Percentiles rank a stretch among this genome's conserved stretches.
These are phyloP conservation scores for Telmatochromis sp. DNA, from an alignment of 2,113 vertebrate species.

Conservation along the genomic window DNA sequence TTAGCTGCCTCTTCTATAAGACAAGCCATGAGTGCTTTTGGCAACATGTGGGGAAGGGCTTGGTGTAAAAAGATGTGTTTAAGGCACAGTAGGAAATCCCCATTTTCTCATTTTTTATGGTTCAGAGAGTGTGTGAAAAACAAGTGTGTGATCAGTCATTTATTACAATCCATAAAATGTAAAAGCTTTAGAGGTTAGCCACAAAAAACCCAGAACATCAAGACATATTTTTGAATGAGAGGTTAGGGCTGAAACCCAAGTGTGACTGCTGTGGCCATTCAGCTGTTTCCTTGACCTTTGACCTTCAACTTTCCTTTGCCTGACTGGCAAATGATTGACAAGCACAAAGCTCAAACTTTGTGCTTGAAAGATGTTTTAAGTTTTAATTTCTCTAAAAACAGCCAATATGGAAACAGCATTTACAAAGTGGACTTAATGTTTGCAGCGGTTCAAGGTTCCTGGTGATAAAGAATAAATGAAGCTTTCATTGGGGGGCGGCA, in stretches of 20 bases:
- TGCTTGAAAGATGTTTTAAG: neutral
- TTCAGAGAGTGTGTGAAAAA: neutral
- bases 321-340: neutral
- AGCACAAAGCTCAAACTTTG: neutral
- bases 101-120: neutral
- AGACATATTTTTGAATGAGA: neutral
- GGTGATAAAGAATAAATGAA: neutral
- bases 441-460: neutral
- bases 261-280: slow-evolving; percentile 17
- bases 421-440: neutral
- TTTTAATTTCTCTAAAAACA: neutral
- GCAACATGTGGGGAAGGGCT: neutral
- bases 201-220: neutral
- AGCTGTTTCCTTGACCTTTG: slow-evolving; percentile 36
- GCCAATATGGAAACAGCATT: neutral
- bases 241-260: neutral
- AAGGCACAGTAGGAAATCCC: neutral
- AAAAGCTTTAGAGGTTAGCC: neutral
- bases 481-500: neutral
- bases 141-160: neutral
- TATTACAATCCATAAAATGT: neutral
- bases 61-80: neutral
- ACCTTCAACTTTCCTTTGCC: neutral
- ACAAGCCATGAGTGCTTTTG: neutral
- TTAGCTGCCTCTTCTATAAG: neutral